Percentiles rank a stretch among this genome's conserved stretches.
Conservation (phyloP, 2,113 vertebrate species). For the Ciconia stormi region DNA sequence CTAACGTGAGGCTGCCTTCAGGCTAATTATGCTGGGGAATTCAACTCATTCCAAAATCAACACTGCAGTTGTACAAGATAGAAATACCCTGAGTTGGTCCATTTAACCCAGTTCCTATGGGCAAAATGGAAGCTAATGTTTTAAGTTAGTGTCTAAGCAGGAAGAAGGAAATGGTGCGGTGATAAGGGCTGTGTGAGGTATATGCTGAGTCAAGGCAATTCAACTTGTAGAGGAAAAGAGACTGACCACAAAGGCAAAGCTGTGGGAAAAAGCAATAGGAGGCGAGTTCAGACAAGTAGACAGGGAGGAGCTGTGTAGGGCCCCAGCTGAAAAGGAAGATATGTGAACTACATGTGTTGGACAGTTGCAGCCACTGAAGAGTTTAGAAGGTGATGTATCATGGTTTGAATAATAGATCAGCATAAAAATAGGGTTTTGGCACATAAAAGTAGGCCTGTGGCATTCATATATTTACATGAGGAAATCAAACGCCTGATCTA, state of each 20-base stretch:
- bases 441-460: background rate
- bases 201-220: background rate
- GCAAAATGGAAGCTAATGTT: background rate
- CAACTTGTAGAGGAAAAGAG: background rate
- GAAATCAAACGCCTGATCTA: background rate
- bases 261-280: background rate
- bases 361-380: background rate
- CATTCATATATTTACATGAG: background rate
- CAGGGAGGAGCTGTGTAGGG: background rate
- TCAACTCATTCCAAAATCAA: background rate
- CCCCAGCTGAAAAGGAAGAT: background rate
- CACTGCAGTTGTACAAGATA: background rate
- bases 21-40: background rate
- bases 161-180: background rate
- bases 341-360: background rate
- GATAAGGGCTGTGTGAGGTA: background rate
- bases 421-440: background rate
- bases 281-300: background rate
- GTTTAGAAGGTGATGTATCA: background rate
- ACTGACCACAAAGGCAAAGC: background rate
- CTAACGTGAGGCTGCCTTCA: accelerated
- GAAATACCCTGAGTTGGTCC: background rate
- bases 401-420: background rate
- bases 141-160: background rate
- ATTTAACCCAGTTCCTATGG: background rate